Conservation (phyloP, 2,113 vertebrate species). For the Guaruba guarouba region DNA sequence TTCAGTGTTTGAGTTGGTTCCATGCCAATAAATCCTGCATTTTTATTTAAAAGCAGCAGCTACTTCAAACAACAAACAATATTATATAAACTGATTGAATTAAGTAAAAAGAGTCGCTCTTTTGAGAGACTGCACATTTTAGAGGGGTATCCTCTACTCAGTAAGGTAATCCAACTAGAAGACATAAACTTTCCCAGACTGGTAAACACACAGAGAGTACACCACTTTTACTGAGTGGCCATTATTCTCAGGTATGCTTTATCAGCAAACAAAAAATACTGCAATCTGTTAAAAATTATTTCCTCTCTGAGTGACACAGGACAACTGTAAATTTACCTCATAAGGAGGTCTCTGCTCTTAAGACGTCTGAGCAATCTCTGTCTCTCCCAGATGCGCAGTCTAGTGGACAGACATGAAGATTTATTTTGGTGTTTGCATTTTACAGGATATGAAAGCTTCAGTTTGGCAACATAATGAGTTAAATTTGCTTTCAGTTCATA, state of each 20-base stretch:
- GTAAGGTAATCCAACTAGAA: neutral
- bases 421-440: neutral
- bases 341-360: neutral
- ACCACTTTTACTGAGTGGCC: neutral
- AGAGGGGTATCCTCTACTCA: neutral
- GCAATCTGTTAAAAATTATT: neutral
- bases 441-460: neutral
- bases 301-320: neutral
- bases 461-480: neutral
- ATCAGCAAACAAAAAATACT: neutral
- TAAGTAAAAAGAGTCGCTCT: neutral
- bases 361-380: neutral
- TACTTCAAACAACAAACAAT: neutral
- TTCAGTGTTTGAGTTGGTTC: neutral
- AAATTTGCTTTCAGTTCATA: neutral
- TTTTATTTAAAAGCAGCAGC: neutral
- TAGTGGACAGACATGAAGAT: neutral
- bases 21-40: neutral
- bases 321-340: neutral
- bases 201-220: neutral
- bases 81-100: neutral
- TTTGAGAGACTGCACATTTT: neutral
- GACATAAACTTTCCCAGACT: neutral
- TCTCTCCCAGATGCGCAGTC: neutral
- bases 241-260: neutral